Conservation (phyloP, 2,888 invertebrate species). For the Parascotia fuliginaria region DNA sequence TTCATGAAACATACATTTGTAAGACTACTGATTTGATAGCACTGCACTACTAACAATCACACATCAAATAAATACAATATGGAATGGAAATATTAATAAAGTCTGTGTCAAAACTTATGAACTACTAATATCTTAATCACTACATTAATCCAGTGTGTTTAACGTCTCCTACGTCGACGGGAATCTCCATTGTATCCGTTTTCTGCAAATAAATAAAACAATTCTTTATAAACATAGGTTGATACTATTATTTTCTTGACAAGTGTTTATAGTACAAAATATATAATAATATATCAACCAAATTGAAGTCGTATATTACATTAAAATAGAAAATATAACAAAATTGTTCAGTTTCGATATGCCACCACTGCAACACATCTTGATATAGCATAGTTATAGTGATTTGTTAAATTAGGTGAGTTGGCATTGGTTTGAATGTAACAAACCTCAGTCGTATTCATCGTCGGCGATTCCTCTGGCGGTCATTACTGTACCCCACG, state of each 20-base stretch:
- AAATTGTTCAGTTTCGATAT: slow-evolving; percentile 17
- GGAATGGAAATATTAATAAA: slow-evolving; percentile 61
- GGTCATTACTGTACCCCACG: slow-evolving; percentile 82
- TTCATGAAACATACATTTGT: not conserved
- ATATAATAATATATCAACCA: slow-evolving; percentile 40
- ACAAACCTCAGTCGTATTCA: slow-evolving; percentile 82
- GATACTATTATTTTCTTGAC: slow-evolving; percentile 24
- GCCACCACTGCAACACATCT: slow-evolving; percentile 18
- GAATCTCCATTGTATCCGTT: slow-evolving; percentile 81
- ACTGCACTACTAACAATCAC: slow-evolving; percentile 31
- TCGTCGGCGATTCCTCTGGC: slow-evolving; percentile 83
- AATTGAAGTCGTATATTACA: slow-evolving; percentile 30
- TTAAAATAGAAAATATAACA: slow-evolving; percentile 16
- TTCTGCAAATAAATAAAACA: slow-evolving; percentile 69
- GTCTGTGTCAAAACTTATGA: slow-evolving; percentile 39
- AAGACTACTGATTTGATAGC: slow-evolving; percentile 5
- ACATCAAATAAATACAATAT: slow-evolving; percentile 51
- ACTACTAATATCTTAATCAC: slow-evolving; percentile 28
- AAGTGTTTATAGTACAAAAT: slow-evolving; percentile 33
- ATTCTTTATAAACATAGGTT: slow-evolving; percentile 15
- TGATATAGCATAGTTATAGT: slow-evolving; percentile 34
- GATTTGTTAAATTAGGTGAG: slow-evolving; percentile 66
- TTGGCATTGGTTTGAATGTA: slow-evolving; percentile 80
- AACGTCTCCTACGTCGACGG: slow-evolving; percentile 79
- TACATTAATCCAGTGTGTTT: slow-evolving; percentile 44